Percentiles rank a stretch among this genome's conserved stretches.
Conservation (phyloP, 2,113 vertebrate species). For the Aptenodytes patagonicus region DNA sequence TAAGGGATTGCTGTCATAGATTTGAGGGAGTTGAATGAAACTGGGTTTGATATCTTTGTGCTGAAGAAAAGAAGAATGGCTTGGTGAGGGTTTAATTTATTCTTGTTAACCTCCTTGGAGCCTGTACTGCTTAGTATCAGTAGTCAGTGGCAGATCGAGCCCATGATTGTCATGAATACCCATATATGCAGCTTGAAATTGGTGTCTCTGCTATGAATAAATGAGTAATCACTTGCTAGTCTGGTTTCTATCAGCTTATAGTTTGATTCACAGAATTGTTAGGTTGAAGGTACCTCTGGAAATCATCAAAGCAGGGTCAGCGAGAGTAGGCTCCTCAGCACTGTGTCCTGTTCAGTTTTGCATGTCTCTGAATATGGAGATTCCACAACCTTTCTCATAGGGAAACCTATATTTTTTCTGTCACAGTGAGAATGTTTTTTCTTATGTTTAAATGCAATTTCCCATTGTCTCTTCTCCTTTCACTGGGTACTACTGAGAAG, state of each 20-base stretch:
- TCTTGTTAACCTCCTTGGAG: not conserved
- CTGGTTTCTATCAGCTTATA: not conserved
- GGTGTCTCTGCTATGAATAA: not conserved
- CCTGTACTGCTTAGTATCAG: not conserved
- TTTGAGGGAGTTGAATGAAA: not conserved
- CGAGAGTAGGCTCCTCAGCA: not conserved
- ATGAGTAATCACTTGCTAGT: not conserved
- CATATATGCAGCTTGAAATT: not conserved
- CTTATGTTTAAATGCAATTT: not conserved
- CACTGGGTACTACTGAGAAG: not conserved
- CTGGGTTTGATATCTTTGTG: not conserved
- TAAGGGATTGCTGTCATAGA: not conserved
- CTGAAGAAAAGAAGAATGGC: not conserved
- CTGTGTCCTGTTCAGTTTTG: fast-evolving
- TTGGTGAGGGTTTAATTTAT: not conserved
- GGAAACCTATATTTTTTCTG: not conserved
- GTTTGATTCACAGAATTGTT: not conserved
- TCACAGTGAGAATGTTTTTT: not conserved
- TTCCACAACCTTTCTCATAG: not conserved
- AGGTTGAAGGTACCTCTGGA: not conserved
- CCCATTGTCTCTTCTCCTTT: not conserved
- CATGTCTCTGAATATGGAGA: not conserved
- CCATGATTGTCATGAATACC: not conserved
- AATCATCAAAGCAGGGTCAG: not conserved
- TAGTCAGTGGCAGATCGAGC: not conserved